A percentile compares a stretch with the other conserved stretches of the same genome.
These are phyloP conservation scores for Parnassius apollo DNA, from an alignment of 2,888 invertebrate species.

Conservation along the genomic window DNA sequence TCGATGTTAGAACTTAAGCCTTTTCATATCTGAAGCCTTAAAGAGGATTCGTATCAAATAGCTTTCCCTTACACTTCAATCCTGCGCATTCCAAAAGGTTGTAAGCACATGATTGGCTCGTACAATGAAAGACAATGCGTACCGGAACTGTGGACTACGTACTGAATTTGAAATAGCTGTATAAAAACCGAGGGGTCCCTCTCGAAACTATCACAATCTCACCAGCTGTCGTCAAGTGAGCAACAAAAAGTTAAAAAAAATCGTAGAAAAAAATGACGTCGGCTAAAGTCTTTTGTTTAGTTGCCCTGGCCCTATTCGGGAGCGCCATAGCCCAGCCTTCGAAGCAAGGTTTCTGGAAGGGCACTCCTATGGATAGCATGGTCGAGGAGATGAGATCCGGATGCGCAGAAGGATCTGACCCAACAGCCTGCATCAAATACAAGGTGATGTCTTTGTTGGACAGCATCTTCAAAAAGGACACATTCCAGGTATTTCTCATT, in stretches of 20 bases:
- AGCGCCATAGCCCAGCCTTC: slow-evolving; percentile 83
- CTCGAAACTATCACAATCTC: slow-evolving; percentile 74
- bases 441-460: slow-evolving; percentile 90
- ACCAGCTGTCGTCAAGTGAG: slow-evolving; percentile 66
- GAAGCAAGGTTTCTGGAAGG: slow-evolving; percentile 85
- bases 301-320: slow-evolving; percentile 79
- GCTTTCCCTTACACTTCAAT: slow-evolving; percentile 76
- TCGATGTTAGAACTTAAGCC: slow-evolving; percentile 54
- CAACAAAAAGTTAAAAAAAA: slow-evolving; percentile 52
- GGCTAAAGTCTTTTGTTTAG: slow-evolving; percentile 71
- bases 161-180: slow-evolving; percentile 81
- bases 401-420: slow-evolving; percentile 88
- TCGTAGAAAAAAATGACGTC: slow-evolving; percentile 62
- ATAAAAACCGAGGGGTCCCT: slow-evolving; percentile 76
- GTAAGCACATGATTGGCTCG: slow-evolving; percentile 54
- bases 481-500: slow-evolving; percentile 83
- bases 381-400: slow-evolving; percentile 88
- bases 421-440: slow-evolving; percentile 90
- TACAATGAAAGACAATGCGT: slow-evolving; percentile 69
- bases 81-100: slow-evolving; percentile 57
- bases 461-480: slow-evolving; percentile 89
- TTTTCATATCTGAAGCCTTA: slow-evolving; percentile 44
- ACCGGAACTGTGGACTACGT: slow-evolving; percentile 72
- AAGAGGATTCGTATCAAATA: slow-evolving; percentile 75
- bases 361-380: slow-evolving; percentile 85